Percentiles rank a stretch among this genome's conserved stretches.
These are phyloP conservation scores for Aurelia coerulea DNA, from an alignment of 30 jellyfish, hydroid and myxozoan species.

Conservation along the genomic window DNA sequence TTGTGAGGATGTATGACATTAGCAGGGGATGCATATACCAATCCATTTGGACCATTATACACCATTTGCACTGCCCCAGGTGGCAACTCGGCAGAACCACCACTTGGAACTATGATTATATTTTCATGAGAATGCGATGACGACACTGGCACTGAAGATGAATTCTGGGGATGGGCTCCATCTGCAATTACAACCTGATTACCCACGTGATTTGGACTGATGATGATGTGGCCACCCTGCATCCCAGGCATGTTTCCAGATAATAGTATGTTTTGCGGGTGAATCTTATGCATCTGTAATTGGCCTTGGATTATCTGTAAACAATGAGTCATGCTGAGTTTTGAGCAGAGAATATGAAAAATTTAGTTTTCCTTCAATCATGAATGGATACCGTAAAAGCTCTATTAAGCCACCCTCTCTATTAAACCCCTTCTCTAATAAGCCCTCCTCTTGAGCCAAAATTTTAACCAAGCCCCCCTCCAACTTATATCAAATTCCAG, in stretches of 20 bases:
- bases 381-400: too few species aligned
- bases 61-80: constrained; percentile 88
- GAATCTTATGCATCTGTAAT: constrained; percentile 92
- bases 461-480: too few species aligned
- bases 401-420: too few species aligned
- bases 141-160: constrained; percentile 17
- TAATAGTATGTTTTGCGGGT: constrained; percentile 94
- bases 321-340: neutral
- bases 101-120: constrained; percentile 74
- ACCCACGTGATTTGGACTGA: constrained; percentile 63
- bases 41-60: constrained; percentile 70
- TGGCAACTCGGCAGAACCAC: constrained; percentile 59
- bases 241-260: constrained; percentile 84
- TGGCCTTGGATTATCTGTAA: constrained; percentile 90
- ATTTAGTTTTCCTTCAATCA: too few species aligned
- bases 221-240: constrained; percentile 87
- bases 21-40: constrained; percentile 78
- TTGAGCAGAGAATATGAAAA: too few species aligned
- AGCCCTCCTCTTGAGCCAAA: too few species aligned
- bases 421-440: too few species aligned
- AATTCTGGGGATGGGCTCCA: constrained; percentile 26
- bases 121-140: constrained; percentile 71
- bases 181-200: constrained; percentile 80
- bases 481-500: too few species aligned
- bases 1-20: constrained; percentile 34